Evolutionary conservation across 2,888 invertebrate species (phyloP).

Genomic region (Listrodromus nycthemerus): DNA sequence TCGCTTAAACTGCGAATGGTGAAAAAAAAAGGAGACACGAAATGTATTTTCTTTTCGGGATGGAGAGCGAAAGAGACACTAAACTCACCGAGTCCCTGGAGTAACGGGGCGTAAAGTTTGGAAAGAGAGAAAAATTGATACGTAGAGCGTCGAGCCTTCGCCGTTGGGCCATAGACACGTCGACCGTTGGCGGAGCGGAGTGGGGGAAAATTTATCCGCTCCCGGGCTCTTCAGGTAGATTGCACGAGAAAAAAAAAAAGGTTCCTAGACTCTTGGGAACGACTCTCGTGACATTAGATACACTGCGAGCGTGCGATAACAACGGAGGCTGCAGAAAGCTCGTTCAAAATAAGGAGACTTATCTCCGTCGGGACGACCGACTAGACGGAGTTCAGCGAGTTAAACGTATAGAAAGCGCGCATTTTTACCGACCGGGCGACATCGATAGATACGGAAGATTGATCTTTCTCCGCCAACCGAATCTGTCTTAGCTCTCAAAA

Average conservation of each 20-base stretch:
- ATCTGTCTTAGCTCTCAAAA: not conserved
- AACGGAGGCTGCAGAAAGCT: not conserved
- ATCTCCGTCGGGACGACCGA: no score
- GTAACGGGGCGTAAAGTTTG: not conserved
- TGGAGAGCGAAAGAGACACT: not conserved
- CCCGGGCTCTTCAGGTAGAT: not conserved
- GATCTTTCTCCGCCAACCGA: not conserved
- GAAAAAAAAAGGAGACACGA: not conserved
- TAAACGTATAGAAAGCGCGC: not conserved
- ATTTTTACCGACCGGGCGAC: not conserved
- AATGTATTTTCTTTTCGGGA: not conserved
- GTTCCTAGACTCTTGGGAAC: no score
- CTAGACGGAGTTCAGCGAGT: not conserved
- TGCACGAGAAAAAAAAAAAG: not conserved
- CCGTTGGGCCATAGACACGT: not conserved
- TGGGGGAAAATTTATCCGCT: not conserved
- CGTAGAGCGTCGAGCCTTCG: not conserved
- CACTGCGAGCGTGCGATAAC: not conserved
- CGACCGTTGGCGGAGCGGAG: not conserved
- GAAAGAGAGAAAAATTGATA: conserved; percentile 9
- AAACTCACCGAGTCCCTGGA: not conserved
- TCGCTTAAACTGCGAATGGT: not conserved
- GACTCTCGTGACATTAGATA: not conserved
- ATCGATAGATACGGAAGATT: not conserved
- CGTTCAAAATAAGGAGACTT: no score